These are phyloP conservation scores for Amphiprion percula DNA, from an alignment of 2,113 vertebrate species.

Conservation along the genomic window DNA sequence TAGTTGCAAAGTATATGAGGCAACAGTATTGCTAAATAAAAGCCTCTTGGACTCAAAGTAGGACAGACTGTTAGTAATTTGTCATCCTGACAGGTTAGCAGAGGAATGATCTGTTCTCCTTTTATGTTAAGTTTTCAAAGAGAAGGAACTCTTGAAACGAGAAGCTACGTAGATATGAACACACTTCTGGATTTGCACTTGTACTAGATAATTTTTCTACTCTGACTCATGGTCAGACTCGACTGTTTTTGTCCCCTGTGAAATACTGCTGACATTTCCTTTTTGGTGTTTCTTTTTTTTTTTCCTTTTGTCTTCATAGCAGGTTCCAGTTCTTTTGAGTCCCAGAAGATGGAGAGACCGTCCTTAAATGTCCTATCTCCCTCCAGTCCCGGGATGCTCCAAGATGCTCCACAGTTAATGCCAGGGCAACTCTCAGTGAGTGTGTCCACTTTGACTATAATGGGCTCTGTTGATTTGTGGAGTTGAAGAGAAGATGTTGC, in stretches of 20 bases:
- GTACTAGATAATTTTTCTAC: background rate
- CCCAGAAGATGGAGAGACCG: slow-evolving; percentile 98
- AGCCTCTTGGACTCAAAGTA: slow-evolving; percentile 23
- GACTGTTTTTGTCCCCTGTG: slow-evolving; percentile 5
- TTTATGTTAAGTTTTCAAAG: slow-evolving; percentile 8
- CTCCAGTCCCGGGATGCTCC: slow-evolving; percentile 93
- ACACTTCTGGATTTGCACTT: background rate
- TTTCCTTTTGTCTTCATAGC: slow-evolving; percentile 64
- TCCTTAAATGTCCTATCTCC: slow-evolving; percentile 98
- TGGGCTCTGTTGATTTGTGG: background rate
- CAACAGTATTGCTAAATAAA: slow-evolving; percentile 8
- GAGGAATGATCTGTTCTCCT: slow-evolving; percentile 13
- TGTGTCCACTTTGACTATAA: slow-evolving; percentile 21
- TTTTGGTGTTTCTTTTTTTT: background rate
- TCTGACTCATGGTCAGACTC: background rate
- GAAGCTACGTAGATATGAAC: background rate
- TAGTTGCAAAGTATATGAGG: background rate
- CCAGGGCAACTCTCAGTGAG: slow-evolving; percentile 96
- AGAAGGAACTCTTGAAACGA: background rate
- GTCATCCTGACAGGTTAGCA: slow-evolving; percentile 42
- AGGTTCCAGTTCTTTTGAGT: slow-evolving; percentile 99
- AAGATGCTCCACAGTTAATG: slow-evolving; percentile 93
- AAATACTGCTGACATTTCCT: background rate
- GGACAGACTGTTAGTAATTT: slow-evolving; percentile 22
- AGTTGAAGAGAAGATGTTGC: background rate